Evolutionary conservation across 2,797 vertebrate species (phyloP).

Genomic region (Enteromius fasciolatus): DNA sequence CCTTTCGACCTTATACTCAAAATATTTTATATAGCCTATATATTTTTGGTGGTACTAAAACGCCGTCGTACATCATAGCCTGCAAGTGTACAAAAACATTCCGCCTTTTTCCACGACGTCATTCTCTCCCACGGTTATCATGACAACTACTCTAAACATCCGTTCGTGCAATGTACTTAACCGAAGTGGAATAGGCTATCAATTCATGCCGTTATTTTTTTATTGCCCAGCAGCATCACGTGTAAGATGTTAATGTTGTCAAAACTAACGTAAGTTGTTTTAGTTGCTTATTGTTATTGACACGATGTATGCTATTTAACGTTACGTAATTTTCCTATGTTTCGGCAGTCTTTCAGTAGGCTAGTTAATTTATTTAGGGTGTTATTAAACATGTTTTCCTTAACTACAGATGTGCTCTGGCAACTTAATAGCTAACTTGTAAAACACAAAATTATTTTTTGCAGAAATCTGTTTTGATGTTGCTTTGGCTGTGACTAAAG

Average conservation of each 20-base stretch:
- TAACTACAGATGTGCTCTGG: too few relatives aligned
- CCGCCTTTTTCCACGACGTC: slow-evolving; percentile 58
- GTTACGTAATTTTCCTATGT: not conserved
- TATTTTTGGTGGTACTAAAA: too few relatives aligned
- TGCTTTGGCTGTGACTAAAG: not conserved
- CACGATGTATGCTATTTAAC: not conserved
- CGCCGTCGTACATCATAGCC: too few relatives aligned
- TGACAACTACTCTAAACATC: slow-evolving; percentile 62
- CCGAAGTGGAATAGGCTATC: not conserved
- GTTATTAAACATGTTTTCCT: not conserved
- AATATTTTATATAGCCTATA: too few relatives aligned
- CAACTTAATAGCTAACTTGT: not conserved
- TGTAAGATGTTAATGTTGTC: not conserved
- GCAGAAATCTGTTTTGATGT: not conserved
- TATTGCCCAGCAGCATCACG: not conserved
- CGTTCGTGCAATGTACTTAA: not conserved
- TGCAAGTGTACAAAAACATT: not conserved
- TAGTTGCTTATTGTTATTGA: not conserved
- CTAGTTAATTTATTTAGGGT: not conserved
- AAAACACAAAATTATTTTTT: not conserved
- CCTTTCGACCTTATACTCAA: too few relatives aligned
- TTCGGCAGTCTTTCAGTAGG: not conserved
- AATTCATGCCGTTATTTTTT: not conserved
- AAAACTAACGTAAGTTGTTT: slow-evolving; percentile 14
- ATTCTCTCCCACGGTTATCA: slow-evolving; percentile 63